Conservation (phyloP, 64 coral and sea anemone genomes). For the Anthopleura sola region DNA sequence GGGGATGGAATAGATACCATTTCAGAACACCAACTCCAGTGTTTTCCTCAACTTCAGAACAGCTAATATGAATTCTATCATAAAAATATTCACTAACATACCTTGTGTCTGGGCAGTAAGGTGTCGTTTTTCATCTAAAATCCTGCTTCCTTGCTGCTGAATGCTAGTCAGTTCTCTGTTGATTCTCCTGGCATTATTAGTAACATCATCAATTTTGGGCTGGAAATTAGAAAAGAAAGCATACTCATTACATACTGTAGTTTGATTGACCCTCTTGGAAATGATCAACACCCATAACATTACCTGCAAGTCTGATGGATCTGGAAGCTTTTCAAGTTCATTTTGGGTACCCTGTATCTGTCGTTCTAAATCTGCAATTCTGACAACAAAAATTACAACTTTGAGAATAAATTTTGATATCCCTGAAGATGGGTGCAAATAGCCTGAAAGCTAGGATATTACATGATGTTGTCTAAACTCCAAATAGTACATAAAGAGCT, state of each 20-base stretch:
- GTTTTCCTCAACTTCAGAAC: too few species aligned
- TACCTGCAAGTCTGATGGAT: conserved; percentile 75
- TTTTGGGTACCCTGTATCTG: conserved; percentile 69
- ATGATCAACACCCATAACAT: background rate
- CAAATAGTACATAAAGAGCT: too few species aligned
- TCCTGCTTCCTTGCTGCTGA: conserved; percentile 61
- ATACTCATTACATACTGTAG: background rate
- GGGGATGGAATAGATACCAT: too few species aligned
- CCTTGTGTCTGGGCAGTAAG: conserved; percentile 63
- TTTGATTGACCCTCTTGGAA: background rate
- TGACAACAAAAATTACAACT: background rate
- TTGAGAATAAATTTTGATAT: too few species aligned
- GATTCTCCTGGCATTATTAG: conserved; percentile 60
- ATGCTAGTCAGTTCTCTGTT: conserved; percentile 66
- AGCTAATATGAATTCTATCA: background rate
- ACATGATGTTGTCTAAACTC: too few species aligned
- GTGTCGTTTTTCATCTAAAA: conserved; percentile 53
- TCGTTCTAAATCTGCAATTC: conserved; percentile 81
- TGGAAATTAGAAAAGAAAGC: background rate
- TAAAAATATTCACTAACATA: background rate
- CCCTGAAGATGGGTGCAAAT: too few species aligned
- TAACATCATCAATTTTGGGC: conserved; percentile 80
- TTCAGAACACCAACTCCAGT: too few species aligned
- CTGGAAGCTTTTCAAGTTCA: conserved; percentile 74
- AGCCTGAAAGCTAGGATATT: too few species aligned